Percentiles rank a stretch among this genome's conserved stretches.
phyloP scores from a whole-genome alignment of 2,797 vertebrate genomes.

The Schizothorax lantsangensis region DNA sequence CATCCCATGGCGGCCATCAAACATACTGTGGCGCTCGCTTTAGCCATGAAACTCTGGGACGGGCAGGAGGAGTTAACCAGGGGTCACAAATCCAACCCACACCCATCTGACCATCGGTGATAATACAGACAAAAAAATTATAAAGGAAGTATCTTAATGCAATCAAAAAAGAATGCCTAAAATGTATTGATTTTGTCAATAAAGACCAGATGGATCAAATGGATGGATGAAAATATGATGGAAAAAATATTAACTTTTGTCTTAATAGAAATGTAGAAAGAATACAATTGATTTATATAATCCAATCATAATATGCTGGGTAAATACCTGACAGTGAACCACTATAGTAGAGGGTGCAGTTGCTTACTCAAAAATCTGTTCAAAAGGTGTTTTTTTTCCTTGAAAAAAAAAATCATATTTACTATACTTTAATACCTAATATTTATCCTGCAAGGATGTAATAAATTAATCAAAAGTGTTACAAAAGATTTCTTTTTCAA shows the following conservation, averaged over 20 bases:
- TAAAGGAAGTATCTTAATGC: background rate
- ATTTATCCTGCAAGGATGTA: background rate
- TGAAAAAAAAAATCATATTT: background rate
- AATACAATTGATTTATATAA: background rate
- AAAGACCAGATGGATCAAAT: background rate
- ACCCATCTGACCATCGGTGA: background rate
- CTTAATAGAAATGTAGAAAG: background rate
- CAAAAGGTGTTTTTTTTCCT: background rate
- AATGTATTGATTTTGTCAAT: background rate
- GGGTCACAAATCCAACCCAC: background rate
- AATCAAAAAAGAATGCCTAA: background rate
- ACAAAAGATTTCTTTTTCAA: background rate
- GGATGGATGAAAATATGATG: background rate
- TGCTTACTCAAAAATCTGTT: background rate
- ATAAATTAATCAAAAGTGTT: background rate
- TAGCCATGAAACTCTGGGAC: background rate
- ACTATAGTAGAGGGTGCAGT: background rate
- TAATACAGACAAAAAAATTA: background rate
- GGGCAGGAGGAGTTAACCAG: background rate
- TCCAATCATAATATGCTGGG: background rate
- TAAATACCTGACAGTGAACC: background rate
- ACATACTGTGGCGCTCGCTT: background rate
- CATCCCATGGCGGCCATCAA: conserved; percentile 19
- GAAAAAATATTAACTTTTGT: background rate
- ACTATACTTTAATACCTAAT: background rate